Conservation (phyloP, 2,113 vertebrate genomes). For the Acinonyx jubatus region DNA sequence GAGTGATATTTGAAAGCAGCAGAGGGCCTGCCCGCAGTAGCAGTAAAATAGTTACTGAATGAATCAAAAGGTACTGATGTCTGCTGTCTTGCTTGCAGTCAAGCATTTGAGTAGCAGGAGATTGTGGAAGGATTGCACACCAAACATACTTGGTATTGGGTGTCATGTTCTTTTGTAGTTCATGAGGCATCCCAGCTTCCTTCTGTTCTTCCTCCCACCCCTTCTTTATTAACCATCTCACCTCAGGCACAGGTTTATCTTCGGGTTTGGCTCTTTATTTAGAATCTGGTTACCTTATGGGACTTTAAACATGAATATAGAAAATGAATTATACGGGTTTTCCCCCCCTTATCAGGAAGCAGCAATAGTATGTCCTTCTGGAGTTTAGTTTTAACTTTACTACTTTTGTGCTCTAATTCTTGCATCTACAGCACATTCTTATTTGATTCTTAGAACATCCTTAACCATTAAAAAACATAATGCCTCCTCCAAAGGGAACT, state of each 20-base stretch:
- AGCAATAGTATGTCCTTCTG: neutral
- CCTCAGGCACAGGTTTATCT: neutral
- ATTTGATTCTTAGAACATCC: neutral
- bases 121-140: neutral
- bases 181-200: neutral
- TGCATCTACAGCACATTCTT: neutral
- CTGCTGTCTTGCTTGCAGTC: neutral
- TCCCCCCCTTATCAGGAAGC: neutral
- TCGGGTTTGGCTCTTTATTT: neutral
- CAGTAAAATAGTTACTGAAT: neutral
- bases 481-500: neutral
- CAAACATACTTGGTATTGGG: neutral
- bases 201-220: neutral
- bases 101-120: neutral
- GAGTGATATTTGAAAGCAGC: conserved; percentile 35
- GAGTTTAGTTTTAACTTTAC: neutral
- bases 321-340: neutral
- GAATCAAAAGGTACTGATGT: neutral
- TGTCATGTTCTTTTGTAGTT: neutral
- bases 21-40: neutral
- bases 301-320: neutral
- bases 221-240: neutral
- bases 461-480: conserved; percentile 27
- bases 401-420: neutral
- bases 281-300: neutral